Percentiles rank a stretch among this genome's conserved stretches.
Evolutionary conservation across 2,888 invertebrate genomes (phyloP).

Genomic region (Scelioninae gen. 2): DNA sequence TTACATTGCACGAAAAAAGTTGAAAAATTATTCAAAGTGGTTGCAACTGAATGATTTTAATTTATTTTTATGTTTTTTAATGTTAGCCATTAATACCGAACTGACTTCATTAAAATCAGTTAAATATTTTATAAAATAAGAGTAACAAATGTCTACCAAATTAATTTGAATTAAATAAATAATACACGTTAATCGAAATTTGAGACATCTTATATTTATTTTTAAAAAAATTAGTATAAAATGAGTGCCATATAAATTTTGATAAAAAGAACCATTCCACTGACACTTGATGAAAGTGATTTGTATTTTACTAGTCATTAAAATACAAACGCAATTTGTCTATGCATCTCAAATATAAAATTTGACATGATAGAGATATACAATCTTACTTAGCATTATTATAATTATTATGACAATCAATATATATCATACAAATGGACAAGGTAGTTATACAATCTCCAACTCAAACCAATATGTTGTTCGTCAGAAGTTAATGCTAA

Average conservation of each 20-base stretch:
- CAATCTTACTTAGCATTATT: background rate
- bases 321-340: constrained; percentile 13
- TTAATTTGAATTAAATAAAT: background rate
- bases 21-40: no score
- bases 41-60: no score
- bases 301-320: constrained; percentile 4
- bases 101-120: no score
- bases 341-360: constrained; percentile 7
- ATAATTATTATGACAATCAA: constrained; percentile 15
- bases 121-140: no score
- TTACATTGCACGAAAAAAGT: no score
- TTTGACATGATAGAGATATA: constrained; percentile 5
- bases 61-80: no score
- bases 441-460: constrained; percentile 19
- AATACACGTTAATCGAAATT: background rate
- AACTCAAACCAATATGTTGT: constrained; percentile 1
- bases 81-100: no score
- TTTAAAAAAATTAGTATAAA: constrained; percentile 20
- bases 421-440: constrained; percentile 53
- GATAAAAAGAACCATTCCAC: constrained; percentile 8
- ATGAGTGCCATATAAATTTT: constrained; percentile 3
- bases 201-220: constrained; percentile 17
- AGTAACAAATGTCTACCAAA: no score
- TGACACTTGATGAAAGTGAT: background rate
- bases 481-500: constrained; percentile 5